Conservation (phyloP, 35 echinoderm and acorn worm species). For the Holothuria glaberrima region DNA sequence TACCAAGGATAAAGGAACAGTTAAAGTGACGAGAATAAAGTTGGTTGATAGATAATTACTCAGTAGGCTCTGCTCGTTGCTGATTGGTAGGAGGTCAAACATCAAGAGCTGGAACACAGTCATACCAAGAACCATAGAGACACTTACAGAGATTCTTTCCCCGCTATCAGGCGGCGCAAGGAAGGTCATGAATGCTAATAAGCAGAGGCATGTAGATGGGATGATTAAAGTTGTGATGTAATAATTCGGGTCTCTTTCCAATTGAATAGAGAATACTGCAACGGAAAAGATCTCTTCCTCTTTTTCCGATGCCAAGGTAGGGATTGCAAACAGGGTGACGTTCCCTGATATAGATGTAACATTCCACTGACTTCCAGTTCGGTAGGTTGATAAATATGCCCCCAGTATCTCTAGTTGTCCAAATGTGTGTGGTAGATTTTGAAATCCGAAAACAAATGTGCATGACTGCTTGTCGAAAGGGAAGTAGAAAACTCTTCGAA, state of each 20-base stretch:
- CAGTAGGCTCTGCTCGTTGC: not conserved
- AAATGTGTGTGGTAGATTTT: not conserved
- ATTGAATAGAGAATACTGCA: not conserved
- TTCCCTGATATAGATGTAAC: not conserved
- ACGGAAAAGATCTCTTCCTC: not conserved
- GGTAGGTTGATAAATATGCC: not conserved
- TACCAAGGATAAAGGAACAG: not conserved
- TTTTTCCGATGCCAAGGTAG: not conserved
- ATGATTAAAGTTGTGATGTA: constrained; percentile 32
- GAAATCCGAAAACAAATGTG: not conserved
- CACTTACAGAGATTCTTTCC: constrained; percentile 39
- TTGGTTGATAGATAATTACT: constrained; percentile 3
- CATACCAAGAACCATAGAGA: constrained; percentile 46
- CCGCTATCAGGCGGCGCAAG: constrained; percentile 29
- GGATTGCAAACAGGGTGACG: not conserved
- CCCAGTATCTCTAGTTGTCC: not conserved
- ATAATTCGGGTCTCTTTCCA: constrained; percentile 9
- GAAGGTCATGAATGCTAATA: constrained; percentile 28
- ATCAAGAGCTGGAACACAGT: constrained; percentile 56
- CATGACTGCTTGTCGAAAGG: constrained; percentile 27
- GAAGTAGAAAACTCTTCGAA: too few relatives aligned
- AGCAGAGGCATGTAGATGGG: not conserved
- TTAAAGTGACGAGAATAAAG: not conserved
- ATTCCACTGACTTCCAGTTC: not conserved
- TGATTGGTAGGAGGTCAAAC: constrained; percentile 28